Conservation (phyloP, 2,113 vertebrate species). For the Macrotis lagotis region DNA sequence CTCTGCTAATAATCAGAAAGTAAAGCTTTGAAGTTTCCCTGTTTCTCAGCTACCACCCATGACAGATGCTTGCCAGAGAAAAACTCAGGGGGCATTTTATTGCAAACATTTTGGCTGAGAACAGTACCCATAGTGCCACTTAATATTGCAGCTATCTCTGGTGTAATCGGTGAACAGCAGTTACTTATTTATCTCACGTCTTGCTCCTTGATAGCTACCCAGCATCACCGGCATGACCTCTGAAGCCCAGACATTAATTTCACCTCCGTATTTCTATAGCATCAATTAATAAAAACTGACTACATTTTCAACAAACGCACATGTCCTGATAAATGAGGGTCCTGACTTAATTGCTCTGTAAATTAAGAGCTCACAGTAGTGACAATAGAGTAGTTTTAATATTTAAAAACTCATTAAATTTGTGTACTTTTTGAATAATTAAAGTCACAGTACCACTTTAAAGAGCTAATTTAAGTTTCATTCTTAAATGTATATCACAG, state of each 20-base stretch:
- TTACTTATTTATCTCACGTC: constrained; percentile 88
- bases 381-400: constrained; percentile 96
- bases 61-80: constrained; percentile 89
- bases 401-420: constrained; percentile 99
- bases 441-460: constrained; percentile 85
- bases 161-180: constrained; percentile 83
- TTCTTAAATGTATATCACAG: constrained; percentile 84
- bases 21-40: constrained; percentile 84
- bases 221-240: constrained; percentile 89
- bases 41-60: constrained; percentile 84
- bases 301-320: constrained; percentile 93
- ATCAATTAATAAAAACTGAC: constrained; percentile 99
- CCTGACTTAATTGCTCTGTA: constrained; percentile 98
- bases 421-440: constrained; percentile 91
- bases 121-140: constrained; percentile 82
- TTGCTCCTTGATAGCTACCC: constrained; percentile 85
- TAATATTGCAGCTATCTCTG: constrained; percentile 86
- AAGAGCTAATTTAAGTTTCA: constrained; percentile 86
- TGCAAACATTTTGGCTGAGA: constrained; percentile 83
- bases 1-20: constrained; percentile 85
- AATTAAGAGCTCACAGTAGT: constrained; percentile 98
- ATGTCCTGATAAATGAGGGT: constrained; percentile 98
- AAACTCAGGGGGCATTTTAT: constrained; percentile 82
- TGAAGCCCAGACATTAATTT: constrained; percentile 94
- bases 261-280: constrained; percentile 92